A percentile compares a stretch with the other conserved stretches of the same genome.
These are phyloP conservation scores for Tortricodes alternella DNA, from an alignment of 2,888 invertebrate genomes.

Conservation along the genomic window DNA sequence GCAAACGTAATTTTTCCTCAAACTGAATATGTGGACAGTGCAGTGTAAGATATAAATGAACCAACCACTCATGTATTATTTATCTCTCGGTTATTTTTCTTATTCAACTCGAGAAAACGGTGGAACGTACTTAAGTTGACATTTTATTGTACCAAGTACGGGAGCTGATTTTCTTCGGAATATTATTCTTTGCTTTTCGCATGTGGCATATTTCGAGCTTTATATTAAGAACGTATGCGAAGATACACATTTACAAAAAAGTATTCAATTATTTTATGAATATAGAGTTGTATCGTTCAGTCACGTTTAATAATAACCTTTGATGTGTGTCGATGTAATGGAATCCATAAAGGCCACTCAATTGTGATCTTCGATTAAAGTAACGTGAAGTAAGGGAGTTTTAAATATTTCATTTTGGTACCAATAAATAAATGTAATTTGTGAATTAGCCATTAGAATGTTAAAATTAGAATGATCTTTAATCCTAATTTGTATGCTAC, in stretches of 20 bases:
- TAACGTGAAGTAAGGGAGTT: no score
- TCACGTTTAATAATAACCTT: no score
- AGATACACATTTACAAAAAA: neutral
- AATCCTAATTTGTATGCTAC: no score
- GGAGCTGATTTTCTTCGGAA: slow-evolving; percentile 18
- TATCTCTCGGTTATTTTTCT: slow-evolving; percentile 31
- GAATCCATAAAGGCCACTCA: no score
- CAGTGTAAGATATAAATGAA: slow-evolving; percentile 29
- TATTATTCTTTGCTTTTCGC: slow-evolving; percentile 19
- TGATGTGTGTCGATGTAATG: no score
- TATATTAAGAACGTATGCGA: slow-evolving; percentile 3
- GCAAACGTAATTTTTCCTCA: slow-evolving; percentile 18
- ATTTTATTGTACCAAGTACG: slow-evolving; percentile 25
- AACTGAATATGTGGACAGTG: slow-evolving; percentile 11
- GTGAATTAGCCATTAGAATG: no score
- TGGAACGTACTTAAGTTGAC: slow-evolving; percentile 25
- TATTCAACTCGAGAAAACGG: slow-evolving; percentile 27
- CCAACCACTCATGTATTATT: slow-evolving; percentile 31
- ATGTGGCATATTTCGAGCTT: neutral
- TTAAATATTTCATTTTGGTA: no score
- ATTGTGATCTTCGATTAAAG: no score
- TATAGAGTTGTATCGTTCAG: no score
- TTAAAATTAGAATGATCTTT: no score
- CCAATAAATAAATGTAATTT: no score
- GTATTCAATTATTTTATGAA: neutral